Base-by-base conservation (phyloP, 2,888 invertebrate genomes). In the Hypomecis atomaria region DNA sequence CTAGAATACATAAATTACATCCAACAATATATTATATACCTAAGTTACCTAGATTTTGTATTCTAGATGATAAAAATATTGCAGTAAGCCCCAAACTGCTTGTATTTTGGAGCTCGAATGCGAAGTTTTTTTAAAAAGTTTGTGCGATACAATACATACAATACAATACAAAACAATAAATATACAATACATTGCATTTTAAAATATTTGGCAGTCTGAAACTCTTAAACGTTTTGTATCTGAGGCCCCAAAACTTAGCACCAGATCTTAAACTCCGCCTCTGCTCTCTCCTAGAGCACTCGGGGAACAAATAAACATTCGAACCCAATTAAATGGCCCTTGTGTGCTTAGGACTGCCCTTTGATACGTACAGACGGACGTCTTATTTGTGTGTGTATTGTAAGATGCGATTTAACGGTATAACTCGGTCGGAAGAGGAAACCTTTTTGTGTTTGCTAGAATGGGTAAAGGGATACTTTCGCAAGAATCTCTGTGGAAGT, bases 301-400 rank as follows among this genome's bases (percentile, higher is more conserved):
- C 7, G 42, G 52, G 71, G 78, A 72, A 79, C 84, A 84, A 81
- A 85, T 82, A 87, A 81, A 87, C 83, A 81, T 78, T 78, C 76
- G 79, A 76, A 80, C 86, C 88, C 88, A 89, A 89, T 89, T 89
- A 89, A 88, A 88, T 87, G 85, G 83, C 76, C 78, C 77, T 75
- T 88, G 89, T 89, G 79, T 88, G 81, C 73, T 79, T 84, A 89
- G 89, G 89, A 88, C 80, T 55, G 64, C 73, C 66, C 69, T 68
- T 66, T 66, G 71, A 69, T 72, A 72, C 71, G 59, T 38, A 70
- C 72, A 60, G 71, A 66, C 70, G 65, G 61, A 65, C 64, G 61
- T 71, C 69, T 71, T 74, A 69, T 70, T 71, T 71, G 66, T 72
- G 68, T 72, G 65, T 70, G 69, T 71, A 68, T 70, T 67, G 50